Evolutionary conservation across 2,888 invertebrate species (phyloP).

Genomic region (Stratiomys singularior): DNA sequence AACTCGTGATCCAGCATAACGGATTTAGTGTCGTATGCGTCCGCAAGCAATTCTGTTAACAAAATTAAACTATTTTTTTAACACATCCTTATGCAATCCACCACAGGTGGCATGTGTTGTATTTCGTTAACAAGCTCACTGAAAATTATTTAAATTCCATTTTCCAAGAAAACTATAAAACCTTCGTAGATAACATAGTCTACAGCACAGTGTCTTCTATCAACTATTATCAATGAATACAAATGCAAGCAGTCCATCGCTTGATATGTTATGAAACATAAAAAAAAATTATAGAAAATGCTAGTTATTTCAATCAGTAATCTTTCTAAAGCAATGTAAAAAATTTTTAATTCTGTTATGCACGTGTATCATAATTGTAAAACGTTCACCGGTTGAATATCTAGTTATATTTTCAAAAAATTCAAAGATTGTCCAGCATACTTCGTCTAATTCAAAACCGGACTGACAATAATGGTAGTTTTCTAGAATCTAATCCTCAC

Average conservation of each 20-base stretch:
- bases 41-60: no score
- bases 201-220: constrained; percentile 17
- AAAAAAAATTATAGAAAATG: neutral
- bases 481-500: neutral
- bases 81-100: neutral
- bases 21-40: no score
- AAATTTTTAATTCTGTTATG: neutral
- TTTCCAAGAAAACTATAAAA: neutral
- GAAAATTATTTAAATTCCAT: constrained; percentile 15
- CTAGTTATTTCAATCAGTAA: neutral
- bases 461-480: neutral
- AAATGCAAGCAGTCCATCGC: constrained; percentile 11
- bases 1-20: no score
- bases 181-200: constrained; percentile 22
- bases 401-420: no score
- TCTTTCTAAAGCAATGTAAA: constrained; percentile 18
- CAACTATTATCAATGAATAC: neutral
- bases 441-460: no score
- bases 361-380: neutral
- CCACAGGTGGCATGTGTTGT: neutral
- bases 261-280: constrained; percentile 19
- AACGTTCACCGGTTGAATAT: neutral
- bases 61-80: no score
- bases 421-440: no score
- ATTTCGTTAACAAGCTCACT: constrained; percentile 3